phyloP scores from a whole-genome alignment of 2,888 invertebrate species.

The Cephonodes hylas region DNA sequence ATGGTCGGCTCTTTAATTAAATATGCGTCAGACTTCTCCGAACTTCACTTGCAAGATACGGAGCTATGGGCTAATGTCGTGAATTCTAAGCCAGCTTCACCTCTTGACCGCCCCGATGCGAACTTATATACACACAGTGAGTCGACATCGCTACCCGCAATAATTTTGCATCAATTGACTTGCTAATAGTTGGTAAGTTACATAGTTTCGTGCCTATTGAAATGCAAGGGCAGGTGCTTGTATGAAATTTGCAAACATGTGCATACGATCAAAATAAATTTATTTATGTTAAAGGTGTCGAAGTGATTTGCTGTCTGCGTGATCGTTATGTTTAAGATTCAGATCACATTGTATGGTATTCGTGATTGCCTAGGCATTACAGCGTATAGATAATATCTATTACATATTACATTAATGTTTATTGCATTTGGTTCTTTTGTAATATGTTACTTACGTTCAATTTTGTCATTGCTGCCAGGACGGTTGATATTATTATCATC shows the following conservation, averaged over 20 bases:
- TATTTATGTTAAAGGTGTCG: not conserved
- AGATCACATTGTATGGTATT: not conserved
- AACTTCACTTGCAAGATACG: not conserved
- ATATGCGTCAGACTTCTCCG: not conserved
- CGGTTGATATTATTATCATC: no score
- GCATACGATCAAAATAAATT: conserved; percentile 4
- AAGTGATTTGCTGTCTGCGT: conserved; percentile 4
- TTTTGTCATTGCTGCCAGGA: no score
- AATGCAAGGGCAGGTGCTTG: conserved; percentile 33
- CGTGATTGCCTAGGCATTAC: not conserved
- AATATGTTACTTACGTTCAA: no score
- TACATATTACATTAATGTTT: no score
- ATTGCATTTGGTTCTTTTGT: no score
- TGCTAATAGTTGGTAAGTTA: conserved; percentile 53
- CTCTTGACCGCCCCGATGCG: not conserved
- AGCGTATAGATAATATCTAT: no score
- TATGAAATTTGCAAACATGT: conserved; percentile 1
- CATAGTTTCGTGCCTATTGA: conserved; percentile 38
- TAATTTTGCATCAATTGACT: conserved; percentile 61
- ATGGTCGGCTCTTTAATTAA: no score
- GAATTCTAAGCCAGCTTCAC: not conserved
- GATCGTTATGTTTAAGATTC: not conserved
- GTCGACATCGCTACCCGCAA: conserved; percentile 26
- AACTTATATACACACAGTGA: not conserved
- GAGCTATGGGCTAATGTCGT: not conserved